Conservation (phyloP, 1,140 invertebrate genomes). For the Battus philenor region DNA sequence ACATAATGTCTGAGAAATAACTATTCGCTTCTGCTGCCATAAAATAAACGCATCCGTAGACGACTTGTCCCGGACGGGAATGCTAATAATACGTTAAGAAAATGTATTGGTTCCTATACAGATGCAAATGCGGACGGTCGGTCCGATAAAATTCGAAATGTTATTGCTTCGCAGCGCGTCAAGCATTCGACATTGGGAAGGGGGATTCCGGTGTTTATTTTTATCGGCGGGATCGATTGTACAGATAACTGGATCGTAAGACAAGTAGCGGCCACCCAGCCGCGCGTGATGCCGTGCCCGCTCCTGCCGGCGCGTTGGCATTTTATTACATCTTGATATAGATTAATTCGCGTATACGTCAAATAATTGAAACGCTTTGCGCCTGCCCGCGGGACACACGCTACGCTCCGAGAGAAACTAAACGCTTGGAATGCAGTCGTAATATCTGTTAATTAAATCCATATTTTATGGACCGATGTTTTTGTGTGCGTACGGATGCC, state of each 20-base stretch:
- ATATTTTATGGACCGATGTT: conserved; percentile 24
- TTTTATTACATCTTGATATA: conserved; percentile 70
- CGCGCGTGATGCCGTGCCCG: conserved; percentile 23
- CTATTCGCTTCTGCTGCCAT: conserved; percentile 15
- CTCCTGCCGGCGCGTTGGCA: conserved; percentile 35
- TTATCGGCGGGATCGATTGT: conserved; percentile 69
- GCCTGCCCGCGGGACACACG: conserved; percentile 23
- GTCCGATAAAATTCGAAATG: conserved; percentile 62
- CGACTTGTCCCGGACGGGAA: conserved; percentile 32
- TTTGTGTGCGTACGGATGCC: too few relatives aligned
- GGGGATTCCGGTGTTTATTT: conserved; percentile 53
- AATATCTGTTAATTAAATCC: conserved; percentile 33
- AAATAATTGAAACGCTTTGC: conserved; percentile 63
- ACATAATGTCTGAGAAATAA: conserved; percentile 20
- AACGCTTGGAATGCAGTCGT: conserved; percentile 30
- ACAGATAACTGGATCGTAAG: conserved; percentile 73
- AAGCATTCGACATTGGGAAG: conserved; percentile 46
- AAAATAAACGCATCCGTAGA: conserved; percentile 21
- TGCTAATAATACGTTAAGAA: conserved; percentile 64
- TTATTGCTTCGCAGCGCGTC: conserved; percentile 62
- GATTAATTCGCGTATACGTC: conserved; percentile 62
- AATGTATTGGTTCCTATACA: conserved; percentile 65
- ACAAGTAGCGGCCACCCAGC: conserved; percentile 71
- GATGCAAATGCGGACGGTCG: conserved; percentile 62
- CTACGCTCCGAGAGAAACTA: conserved; percentile 18